These are phyloP conservation scores for Mantis religiosa DNA, from an alignment of 2,888 invertebrate species.

Conservation along the genomic window DNA sequence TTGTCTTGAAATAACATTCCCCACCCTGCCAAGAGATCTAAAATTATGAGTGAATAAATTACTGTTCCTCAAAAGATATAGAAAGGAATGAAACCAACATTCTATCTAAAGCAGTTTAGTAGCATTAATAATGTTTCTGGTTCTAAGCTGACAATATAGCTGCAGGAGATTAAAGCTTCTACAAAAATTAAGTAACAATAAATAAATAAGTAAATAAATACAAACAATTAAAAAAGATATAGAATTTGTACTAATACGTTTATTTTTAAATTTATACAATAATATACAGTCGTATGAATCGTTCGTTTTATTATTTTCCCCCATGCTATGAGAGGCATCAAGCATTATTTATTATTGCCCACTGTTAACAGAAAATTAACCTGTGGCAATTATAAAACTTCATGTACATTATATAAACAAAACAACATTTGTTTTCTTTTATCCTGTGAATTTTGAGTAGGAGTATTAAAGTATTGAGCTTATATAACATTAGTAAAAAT, in stretches of 20 bases:
- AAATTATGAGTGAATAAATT: too few species aligned
- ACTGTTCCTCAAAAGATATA: too few species aligned
- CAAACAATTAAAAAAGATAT: too few species aligned
- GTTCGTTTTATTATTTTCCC: neutral
- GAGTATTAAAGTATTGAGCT: neutral
- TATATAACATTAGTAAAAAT: neutral
- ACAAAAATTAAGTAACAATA: too few species aligned
- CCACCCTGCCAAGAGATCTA: too few species aligned
- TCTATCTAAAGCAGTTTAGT: too few species aligned
- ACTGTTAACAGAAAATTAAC: neutral
- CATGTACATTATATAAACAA: neutral
- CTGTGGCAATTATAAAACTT: neutral
- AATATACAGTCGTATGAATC: neutral
- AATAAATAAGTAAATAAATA: too few species aligned
- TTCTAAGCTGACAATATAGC: too few species aligned
- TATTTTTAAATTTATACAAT: neutral
- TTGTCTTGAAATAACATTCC: too few species aligned
- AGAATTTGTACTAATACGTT: neutral
- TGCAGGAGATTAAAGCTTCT: too few species aligned
- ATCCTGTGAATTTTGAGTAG: neutral
- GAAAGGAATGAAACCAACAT: too few species aligned
- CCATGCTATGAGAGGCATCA: neutral
- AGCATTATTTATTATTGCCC: neutral
- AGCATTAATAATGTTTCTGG: too few species aligned
- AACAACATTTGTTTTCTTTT: neutral